These are phyloP conservation scores for Adelges cooleyi DNA, from an alignment of 1,140 invertebrate species.

Conservation along the genomic window DNA sequence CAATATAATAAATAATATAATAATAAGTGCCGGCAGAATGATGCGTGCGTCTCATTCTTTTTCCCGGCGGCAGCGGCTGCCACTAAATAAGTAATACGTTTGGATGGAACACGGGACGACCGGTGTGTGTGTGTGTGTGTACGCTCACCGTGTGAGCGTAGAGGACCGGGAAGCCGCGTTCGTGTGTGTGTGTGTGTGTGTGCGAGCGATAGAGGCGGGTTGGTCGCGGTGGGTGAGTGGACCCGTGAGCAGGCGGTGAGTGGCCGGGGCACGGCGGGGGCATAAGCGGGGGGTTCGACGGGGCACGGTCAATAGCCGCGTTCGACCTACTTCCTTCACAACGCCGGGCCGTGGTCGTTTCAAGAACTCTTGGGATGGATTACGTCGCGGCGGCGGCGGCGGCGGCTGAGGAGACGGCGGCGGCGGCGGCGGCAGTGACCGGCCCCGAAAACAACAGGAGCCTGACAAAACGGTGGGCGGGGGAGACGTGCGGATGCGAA, in stretches of 20 bases:
- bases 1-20: no score
- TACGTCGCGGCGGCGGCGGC: neutral
- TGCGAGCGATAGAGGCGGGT: neutral
- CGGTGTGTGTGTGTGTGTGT: neutral
- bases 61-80: no score
- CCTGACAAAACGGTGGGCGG: neutral
- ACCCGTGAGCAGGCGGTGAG: neutral
- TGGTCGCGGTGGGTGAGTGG: neutral
- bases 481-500: neutral
- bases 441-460: slow-evolving; percentile 6
- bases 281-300: neutral
- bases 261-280: neutral
- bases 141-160: neutral
- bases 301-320: slow-evolving; percentile 27
- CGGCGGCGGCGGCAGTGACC: neutral
- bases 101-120: neutral
- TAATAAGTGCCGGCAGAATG: no score
- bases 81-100: neutral
- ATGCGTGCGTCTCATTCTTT: no score
- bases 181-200: neutral
- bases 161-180: slow-evolving; percentile 9
- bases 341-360: neutral
- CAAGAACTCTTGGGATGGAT: neutral
- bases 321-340: slow-evolving; percentile 19
- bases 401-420: neutral